Evolutionary conservation across 2,888 invertebrate species (phyloP).

Genomic region (Philereme vetulata): DNA sequence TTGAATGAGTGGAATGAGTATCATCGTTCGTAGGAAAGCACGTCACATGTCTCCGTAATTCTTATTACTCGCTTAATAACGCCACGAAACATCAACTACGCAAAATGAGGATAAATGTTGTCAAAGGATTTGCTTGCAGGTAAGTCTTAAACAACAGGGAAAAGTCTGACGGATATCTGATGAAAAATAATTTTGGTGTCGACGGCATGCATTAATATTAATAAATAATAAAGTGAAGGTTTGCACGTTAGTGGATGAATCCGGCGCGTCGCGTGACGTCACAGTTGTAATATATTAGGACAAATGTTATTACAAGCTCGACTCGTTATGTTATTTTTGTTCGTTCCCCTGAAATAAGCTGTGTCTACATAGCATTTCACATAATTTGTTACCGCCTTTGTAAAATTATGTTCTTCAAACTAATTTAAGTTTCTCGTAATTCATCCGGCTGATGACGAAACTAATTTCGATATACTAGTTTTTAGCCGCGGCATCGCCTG

Average conservation of each 20-base stretch:
- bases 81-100: slow-evolving; percentile 42
- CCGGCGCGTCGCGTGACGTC: slow-evolving; percentile 70
- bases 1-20: too few relatives aligned
- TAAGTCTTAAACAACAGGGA: slow-evolving; percentile 53
- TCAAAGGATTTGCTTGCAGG: slow-evolving; percentile 63
- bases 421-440: too few relatives aligned
- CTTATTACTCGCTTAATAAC: slow-evolving; percentile 28
- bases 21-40: too few relatives aligned
- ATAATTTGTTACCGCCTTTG: too few relatives aligned
- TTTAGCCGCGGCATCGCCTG: too few relatives aligned
- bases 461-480: too few relatives aligned
- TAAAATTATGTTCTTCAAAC: too few relatives aligned
- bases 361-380: not conserved
- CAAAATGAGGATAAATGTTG: slow-evolving; percentile 50
- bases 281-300: slow-evolving; percentile 81
- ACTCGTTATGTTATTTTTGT: slow-evolving; percentile 80
- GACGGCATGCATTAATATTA: slow-evolving; percentile 75
- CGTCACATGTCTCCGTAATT: not conserved
- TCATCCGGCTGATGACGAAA: too few relatives aligned
- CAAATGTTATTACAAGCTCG: slow-evolving; percentile 81
- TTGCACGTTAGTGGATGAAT: slow-evolving; percentile 76
- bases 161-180: slow-evolving; percentile 60
- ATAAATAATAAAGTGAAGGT: slow-evolving; percentile 76
- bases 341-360: slow-evolving; percentile 60
- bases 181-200: slow-evolving; percentile 72